Base-by-base conservation (phyloP, 1,140 invertebrate genomes). In the Calephelis nemesis region DNA sequence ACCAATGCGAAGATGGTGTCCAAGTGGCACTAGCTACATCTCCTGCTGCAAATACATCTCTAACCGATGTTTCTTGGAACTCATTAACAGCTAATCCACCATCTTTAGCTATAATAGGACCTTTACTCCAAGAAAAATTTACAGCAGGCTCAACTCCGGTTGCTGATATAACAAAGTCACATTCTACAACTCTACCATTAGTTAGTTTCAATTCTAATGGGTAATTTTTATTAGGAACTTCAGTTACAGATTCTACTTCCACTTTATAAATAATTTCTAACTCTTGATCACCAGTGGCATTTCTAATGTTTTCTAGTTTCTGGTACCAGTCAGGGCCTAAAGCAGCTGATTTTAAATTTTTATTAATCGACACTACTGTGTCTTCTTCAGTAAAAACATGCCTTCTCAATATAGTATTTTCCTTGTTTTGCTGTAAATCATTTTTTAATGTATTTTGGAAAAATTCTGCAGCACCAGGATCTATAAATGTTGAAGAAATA, bases 301-400 rank as follows among this genome's bases (percentile, higher is more conserved):
- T 84, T 30, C 95, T 96, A 65, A 90, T 91, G n/a, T 96, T 91
- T 69, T 95, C 90, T 52, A 96, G 92, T 76, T 94, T 94, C 64
- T 93, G 90, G 81, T 97, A 96, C 98, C 98, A 99, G 91, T 99
- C 98, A 54, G 98, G 98, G 0, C 98, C 98, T 62, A 99, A 92
- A 7, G 98, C 98, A 76, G 97, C 96, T 15, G 98, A 97, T 50
- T 84, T 91, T 19, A 87, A 68, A 72, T 89, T 77, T 83, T 91
- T 89, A 69, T 79, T 77, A 68, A 90, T 50, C 45, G 85, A 83
- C 54, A 87, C 69, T 63, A 88, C 71, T 52, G 80, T 81, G 68
- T 92, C 87, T 70, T 92, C 92, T 77, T 95, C 93, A n/a, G 93
- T 92, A 83, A 95, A 97, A 19, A 95, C 93, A 86, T 96, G 94